These are phyloP conservation scores for Aphidius ervi DNA, from an alignment of 1,140 invertebrate genomes.

Conservation along the genomic window DNA sequence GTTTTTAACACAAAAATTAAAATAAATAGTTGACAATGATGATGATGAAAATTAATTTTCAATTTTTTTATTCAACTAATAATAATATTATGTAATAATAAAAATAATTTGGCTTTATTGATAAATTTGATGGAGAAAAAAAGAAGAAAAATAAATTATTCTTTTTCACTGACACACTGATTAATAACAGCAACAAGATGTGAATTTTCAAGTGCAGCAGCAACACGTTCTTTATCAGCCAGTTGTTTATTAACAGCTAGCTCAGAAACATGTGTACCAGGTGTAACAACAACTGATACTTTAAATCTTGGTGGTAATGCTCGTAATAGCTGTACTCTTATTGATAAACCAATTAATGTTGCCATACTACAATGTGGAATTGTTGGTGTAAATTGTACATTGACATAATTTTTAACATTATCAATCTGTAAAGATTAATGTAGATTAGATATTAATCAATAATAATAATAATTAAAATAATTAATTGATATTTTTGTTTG, in stretches of 20 bases:
- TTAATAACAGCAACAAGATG: constrained; percentile 92
- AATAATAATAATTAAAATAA: neutral
- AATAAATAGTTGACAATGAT: too few species aligned
- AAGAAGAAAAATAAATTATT: neutral
- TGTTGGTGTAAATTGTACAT: constrained; percentile 90
- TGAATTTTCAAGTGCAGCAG: constrained; percentile 92
- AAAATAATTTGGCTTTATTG: neutral
- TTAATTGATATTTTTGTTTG: neutral
- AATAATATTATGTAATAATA: neutral
- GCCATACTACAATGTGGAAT: constrained; percentile 99
- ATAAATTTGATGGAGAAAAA: too few species aligned
- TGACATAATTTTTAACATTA: constrained; percentile 67
- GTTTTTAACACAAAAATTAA: too few species aligned
- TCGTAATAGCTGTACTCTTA: constrained; percentile 83
- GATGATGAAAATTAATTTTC: too few species aligned
- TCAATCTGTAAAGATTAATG: constrained; percentile 54
- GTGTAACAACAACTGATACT: constrained; percentile 84
- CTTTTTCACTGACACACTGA: constrained; percentile 67
- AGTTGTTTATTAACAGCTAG: constrained; percentile 94
- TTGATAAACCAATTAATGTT: constrained; percentile 88
- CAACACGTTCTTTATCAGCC: constrained; percentile 96
- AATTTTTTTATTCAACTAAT: too few species aligned
- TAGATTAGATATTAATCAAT: constrained; percentile 19
- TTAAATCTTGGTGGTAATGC: constrained; percentile 84
- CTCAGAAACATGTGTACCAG: constrained; percentile 90